A percentile compares a stretch with the other conserved stretches of the same genome.
phyloP scores from a whole-genome alignment of 2,113 vertebrate species.

The Ochotona curzoniae region DNA sequence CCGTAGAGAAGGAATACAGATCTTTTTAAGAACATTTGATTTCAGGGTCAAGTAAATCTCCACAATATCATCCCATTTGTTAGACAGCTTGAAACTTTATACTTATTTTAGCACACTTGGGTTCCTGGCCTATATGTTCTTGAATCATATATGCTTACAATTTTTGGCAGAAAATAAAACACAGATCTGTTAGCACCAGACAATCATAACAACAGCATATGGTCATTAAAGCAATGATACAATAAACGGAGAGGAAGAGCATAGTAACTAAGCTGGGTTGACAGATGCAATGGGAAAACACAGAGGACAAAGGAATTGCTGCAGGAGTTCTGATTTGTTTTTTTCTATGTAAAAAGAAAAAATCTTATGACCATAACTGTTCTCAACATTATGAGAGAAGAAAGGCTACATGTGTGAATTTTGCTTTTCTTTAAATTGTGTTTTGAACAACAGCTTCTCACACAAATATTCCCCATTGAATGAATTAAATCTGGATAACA shows the following conservation, averaged over 20 bases:
- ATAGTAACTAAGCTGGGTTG: neutral
- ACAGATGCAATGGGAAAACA: neutral
- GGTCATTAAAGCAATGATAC: neutral
- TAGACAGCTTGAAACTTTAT: neutral
- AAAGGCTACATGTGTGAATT: neutral
- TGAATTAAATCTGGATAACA: neutral
- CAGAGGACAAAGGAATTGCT: neutral
- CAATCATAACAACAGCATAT: neutral
- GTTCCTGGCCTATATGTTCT: neutral
- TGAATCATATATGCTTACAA: neutral
- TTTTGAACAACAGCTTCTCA: neutral
- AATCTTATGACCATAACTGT: neutral
- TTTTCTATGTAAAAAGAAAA: fast-evolving
- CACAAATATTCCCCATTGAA: neutral
- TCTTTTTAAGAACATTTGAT: neutral
- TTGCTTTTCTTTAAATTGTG: neutral
- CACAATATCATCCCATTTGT: neutral
- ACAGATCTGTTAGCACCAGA: neutral
- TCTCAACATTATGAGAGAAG: neutral
- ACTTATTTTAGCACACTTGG: neutral
- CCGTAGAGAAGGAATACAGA: neutral
- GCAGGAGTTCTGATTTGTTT: neutral
- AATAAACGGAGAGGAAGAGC: neutral
- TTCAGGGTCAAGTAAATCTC: neutral
- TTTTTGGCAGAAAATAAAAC: neutral